Conservation (phyloP, 2,113 vertebrate species). For the Verasper variegatus region DNA sequence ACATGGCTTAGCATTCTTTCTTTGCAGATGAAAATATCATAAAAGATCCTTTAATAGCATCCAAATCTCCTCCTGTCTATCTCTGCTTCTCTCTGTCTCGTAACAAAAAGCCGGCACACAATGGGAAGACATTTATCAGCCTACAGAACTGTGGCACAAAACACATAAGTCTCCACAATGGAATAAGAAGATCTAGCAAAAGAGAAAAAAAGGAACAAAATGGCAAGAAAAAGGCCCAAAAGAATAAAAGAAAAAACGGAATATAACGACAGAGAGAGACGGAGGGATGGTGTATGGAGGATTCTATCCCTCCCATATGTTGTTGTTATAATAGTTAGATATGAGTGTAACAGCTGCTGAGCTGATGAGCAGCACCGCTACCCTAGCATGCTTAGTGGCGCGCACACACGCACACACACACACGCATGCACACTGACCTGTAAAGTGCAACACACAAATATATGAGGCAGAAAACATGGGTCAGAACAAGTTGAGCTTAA, state of each 20-base stretch:
- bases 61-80: slow-evolving; percentile 18
- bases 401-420: not conserved
- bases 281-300: slow-evolving; percentile 18
- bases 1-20: slow-evolving; percentile 29
- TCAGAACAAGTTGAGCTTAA: slow-evolving; percentile 8
- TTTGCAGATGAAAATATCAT: slow-evolving; percentile 34
- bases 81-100: slow-evolving; percentile 27
- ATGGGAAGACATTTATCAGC: slow-evolving; percentile 56
- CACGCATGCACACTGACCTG: slow-evolving; percentile 23
- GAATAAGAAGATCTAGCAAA: slow-evolving; percentile 35
- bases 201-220: slow-evolving; percentile 7
- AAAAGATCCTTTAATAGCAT: slow-evolving; percentile 26
- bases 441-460: slow-evolving; percentile 11
- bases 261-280: slow-evolving; percentile 2
- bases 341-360: slow-evolving; percentile 63
- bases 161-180: slow-evolving; percentile 35
- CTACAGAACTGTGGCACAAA: slow-evolving; percentile 39
- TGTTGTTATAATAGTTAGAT: slow-evolving; percentile 48
- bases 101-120: slow-evolving; percentile 47
- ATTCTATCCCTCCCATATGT: slow-evolving; percentile 44
- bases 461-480: slow-evolving; percentile 34
- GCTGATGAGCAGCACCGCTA: slow-evolving; percentile 17
- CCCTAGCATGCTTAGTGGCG: slow-evolving; percentile 11
- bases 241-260: not conserved
- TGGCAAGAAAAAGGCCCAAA: slow-evolving; percentile 10